Conservation (phyloP, 92 coral and sea anemone species). For the Nematostella vectensis region DNA sequence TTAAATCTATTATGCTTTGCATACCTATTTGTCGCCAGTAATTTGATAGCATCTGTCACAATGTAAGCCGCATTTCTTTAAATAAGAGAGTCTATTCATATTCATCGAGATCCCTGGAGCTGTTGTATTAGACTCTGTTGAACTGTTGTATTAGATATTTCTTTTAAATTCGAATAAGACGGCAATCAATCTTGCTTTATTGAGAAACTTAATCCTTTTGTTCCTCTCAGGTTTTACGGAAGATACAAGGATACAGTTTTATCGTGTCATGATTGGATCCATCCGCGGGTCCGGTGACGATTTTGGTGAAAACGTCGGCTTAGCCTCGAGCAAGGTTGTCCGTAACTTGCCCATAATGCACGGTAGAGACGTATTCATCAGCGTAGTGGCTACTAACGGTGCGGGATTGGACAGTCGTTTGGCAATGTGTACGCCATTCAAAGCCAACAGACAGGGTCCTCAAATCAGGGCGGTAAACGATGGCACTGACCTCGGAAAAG, state of each 20-base stretch:
- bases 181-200: no score
- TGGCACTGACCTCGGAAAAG: constrained; percentile 42
- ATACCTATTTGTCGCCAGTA: no score
- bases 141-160: no score
- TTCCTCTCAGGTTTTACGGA: constrained; percentile 68
- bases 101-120: no score
- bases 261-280: constrained; percentile 72
- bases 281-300: constrained; percentile 80
- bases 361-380: constrained; percentile 62
- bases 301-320: constrained; percentile 55
- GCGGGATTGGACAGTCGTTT: constrained; percentile 63
- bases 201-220: no score
- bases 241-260: constrained; percentile 58
- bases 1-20: no score
- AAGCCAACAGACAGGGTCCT: constrained; percentile 64
- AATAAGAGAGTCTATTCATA: no score
- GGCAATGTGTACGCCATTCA: constrained; percentile 59
- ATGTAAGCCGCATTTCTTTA: no score
- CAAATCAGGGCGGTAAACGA: constrained; percentile 67
- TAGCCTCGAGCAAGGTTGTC: constrained; percentile 49
- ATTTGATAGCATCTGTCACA: no score
- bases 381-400: constrained; percentile 75
- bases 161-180: no score
- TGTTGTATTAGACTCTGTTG: no score
- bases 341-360: constrained; percentile 56